Evolutionary conservation across 2,888 invertebrate genomes (phyloP), one percentile per base, ranked within the genome.

Genomic region (Drosophila cognata): DNA sequence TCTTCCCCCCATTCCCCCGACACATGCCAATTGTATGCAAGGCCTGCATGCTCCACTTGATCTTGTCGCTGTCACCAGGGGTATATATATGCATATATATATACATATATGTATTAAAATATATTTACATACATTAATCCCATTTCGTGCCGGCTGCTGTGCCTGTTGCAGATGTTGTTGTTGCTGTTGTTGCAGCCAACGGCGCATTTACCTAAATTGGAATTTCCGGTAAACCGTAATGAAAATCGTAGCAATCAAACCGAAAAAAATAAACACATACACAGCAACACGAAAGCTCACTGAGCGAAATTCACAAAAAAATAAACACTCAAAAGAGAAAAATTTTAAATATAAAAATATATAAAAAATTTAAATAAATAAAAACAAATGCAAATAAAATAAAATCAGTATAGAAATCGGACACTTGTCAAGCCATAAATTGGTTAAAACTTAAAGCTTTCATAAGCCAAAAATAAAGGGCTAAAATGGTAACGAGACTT

Each of bases 141-240:
- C 81, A 69, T 60, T 81, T 82, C 77, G 74, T 79, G 81, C 77
- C 72, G 72, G 56, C 62, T 57, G 63, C 63, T 69, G 67, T 74
- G 55, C 29, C 51, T 56, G 69, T 58, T 59, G 65, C 61, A 58
- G 61, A 51, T 57, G 64, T 41, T 60, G 70, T 5, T 53, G 70
- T 51, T 62, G 72, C 31, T 50, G 75, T 74, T 74, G 74, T 60
- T 74, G 82, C 75, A 77, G 81, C 89, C 89, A 90, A 90, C 91
- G 87, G 81, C 91, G 92, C 88, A 92, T 92, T 92, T 92, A 91
- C 92, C 92, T 92, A 92, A 92, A 92, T 92, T 92, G 92, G 92
- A 91, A 92, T 92, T 88, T 92, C 92, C 92, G 92, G 92, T 91
- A 92, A 91, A 84, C 79, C 83, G 90, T 89, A 86, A 87, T 87